Percentiles rank a stretch among this genome's conserved stretches.
Conservation (phyloP, 2,113 vertebrate genomes). For the Eurystomus gularis region DNA sequence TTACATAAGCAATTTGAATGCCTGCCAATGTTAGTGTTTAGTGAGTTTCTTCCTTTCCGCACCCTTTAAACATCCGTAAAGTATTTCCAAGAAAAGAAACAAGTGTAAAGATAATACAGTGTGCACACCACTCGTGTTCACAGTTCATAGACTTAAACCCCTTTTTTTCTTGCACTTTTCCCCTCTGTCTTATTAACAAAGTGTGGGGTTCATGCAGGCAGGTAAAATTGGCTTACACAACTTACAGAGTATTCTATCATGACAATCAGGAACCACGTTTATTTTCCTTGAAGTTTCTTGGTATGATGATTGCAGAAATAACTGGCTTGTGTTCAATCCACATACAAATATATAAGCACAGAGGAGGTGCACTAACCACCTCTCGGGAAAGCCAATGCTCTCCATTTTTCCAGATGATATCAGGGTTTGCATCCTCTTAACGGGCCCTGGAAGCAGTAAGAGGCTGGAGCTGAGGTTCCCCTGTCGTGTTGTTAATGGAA, state of each 20-base stretch:
- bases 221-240: not conserved
- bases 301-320: constrained; percentile 14
- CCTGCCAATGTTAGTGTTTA: constrained; percentile 25
- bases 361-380: not conserved
- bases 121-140: not conserved
- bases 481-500: not conserved
- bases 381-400: not conserved
- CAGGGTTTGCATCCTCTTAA: not conserved
- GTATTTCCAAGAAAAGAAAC: constrained; percentile 28
- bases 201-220: not conserved
- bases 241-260: not conserved
- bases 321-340: not conserved
- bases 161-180: constrained; percentile 1
- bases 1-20: not conserved
- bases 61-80: constrained; percentile 38
- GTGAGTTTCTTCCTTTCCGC: constrained; percentile 34
- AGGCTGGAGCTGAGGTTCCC: not conserved
- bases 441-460: not conserved
- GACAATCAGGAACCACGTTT: not conserved
- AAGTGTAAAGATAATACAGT: not conserved
- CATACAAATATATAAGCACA: not conserved
- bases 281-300: not conserved
- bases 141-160: not conserved
- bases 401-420: not conserved
- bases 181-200: not conserved